Conservation (phyloP, 2,113 vertebrate species). For the Australoheros scitulus region DNA sequence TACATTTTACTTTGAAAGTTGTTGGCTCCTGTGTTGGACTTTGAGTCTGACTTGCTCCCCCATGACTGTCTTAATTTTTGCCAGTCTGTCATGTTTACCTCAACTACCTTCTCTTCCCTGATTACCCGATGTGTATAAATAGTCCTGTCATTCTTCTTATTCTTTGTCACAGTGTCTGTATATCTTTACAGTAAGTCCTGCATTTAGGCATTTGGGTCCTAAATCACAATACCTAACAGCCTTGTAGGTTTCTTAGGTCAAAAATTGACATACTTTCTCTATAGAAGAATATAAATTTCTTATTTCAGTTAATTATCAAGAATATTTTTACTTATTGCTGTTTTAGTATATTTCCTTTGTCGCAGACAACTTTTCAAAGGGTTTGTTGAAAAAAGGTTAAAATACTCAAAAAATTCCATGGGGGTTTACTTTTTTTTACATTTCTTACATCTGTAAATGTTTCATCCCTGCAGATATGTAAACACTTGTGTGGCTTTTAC, state of each 20-base stretch:
- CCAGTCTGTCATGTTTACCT: background rate
- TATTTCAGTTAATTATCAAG: background rate
- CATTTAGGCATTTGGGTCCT: background rate
- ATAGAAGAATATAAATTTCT: background rate
- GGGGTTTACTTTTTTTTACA: too few relatives aligned
- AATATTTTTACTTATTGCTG: background rate
- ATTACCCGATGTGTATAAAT: background rate
- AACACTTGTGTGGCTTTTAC: conserved; percentile 12
- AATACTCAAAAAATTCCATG: background rate
- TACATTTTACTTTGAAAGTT: background rate
- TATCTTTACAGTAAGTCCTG: background rate
- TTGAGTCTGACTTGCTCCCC: background rate
- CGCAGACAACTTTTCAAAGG: background rate
- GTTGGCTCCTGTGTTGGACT: background rate
- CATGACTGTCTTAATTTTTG: background rate
- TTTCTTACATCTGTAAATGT: background rate
- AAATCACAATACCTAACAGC: background rate
- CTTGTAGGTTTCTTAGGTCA: background rate
- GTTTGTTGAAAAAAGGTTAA: background rate
- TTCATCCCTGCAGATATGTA: background rate
- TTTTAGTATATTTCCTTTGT: background rate
- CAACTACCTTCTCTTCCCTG: background rate
- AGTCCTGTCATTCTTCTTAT: background rate
- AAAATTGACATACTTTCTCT: background rate
- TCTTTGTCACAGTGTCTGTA: background rate